Conservation (phyloP, 2,113 vertebrate species). For the Anthoscopus minutus region DNA sequence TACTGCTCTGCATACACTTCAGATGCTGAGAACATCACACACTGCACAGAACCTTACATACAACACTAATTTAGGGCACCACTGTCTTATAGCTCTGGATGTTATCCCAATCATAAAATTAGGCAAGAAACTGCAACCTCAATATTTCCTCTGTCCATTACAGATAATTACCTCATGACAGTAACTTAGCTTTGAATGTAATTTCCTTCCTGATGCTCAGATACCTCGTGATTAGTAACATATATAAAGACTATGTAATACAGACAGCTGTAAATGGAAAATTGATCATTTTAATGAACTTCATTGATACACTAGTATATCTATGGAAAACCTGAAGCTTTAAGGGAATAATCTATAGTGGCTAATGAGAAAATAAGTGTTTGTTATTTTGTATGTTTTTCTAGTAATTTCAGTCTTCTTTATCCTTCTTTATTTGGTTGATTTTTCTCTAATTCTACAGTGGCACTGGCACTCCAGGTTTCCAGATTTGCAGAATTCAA, state of each 20-base stretch:
- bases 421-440: background rate
- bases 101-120: background rate
- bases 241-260: background rate
- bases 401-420: background rate
- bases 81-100: background rate
- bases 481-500: background rate
- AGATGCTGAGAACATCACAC: background rate
- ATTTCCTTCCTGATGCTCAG: slow-evolving; percentile 13
- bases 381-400: background rate
- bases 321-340: background rate
- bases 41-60: background rate
- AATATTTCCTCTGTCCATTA: background rate
- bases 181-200: background rate
- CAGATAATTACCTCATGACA: background rate
- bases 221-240: slow-evolving; percentile 26
- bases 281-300: background rate
- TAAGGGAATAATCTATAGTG: background rate
- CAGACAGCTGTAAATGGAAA: slow-evolving; percentile 23
- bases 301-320: background rate
- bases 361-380: background rate
- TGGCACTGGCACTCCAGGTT: background rate
- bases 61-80: background rate
- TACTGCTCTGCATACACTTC: background rate
- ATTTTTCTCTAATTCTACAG: background rate
- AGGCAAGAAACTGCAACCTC: background rate